Conservation (phyloP, 2,113 vertebrate species). For the Isichthys henryi region DNA sequence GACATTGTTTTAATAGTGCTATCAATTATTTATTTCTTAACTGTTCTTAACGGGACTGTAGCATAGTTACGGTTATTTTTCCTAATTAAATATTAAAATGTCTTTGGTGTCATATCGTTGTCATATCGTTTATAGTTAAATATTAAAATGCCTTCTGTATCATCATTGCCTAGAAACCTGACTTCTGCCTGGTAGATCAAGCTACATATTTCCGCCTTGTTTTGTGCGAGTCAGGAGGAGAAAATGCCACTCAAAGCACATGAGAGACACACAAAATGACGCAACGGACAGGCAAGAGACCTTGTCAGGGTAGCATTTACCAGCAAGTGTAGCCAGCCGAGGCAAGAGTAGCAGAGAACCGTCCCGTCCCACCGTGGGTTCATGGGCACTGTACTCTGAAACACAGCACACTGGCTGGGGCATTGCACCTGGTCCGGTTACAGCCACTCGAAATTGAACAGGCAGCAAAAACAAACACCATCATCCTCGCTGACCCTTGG, state of each 20-base stretch:
- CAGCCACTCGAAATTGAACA: background rate
- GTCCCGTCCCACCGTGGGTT: background rate
- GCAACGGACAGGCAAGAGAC: background rate
- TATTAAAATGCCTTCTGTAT: background rate
- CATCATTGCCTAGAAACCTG: background rate
- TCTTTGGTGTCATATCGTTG: background rate
- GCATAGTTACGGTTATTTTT: background rate
- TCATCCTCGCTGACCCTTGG: background rate
- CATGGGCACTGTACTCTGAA: background rate
- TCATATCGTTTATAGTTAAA: background rate
- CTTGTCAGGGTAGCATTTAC: background rate
- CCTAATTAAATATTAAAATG: background rate
- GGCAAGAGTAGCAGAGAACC: background rate
- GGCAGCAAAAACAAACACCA: background rate
- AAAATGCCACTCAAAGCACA: background rate
- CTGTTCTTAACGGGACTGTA: background rate
- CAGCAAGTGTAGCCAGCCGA: background rate
- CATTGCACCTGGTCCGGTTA: background rate
- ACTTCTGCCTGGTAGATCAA: background rate
- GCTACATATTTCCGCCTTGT: background rate
- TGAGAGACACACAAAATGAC: background rate
- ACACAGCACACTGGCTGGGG: background rate
- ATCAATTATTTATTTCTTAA: background rate
- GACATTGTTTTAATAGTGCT: background rate
- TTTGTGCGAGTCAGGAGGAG: background rate